phyloP scores from a whole-genome alignment of 2,797 vertebrate species.

The Diceros bicornis region DNA sequence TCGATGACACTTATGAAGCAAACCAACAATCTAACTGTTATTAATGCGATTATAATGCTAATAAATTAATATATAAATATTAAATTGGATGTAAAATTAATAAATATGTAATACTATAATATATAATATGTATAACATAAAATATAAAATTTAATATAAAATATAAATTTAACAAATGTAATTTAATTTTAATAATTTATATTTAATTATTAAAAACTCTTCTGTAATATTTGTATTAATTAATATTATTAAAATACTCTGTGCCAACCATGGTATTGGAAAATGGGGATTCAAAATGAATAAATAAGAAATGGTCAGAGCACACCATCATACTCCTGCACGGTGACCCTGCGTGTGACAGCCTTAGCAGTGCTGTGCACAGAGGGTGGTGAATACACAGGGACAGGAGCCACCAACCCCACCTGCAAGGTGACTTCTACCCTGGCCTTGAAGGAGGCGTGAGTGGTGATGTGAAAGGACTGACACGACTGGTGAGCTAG shows the following conservation, averaged over 20 bases:
- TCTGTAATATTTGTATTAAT: constrained; percentile 37
- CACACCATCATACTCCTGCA: fast-evolving
- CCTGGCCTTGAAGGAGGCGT: background rate
- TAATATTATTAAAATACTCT: constrained; percentile 5
- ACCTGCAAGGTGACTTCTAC: background rate
- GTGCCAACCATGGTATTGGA: background rate
- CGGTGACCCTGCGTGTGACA: background rate
- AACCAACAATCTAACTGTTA: background rate
- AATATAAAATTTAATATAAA: constrained; percentile 28
- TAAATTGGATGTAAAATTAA: constrained; percentile 8
- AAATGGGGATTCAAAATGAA: background rate
- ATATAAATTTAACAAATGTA: background rate
- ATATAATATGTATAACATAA: background rate
- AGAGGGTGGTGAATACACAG: background rate
- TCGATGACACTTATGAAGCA: background rate
- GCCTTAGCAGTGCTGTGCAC: background rate
- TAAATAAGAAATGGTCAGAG: background rate
- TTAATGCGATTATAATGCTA: background rate
- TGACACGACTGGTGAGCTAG: background rate
- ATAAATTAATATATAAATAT: constrained; percentile 26
- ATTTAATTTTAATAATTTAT: constrained; percentile 53
- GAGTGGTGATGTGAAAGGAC: background rate
- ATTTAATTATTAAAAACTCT: background rate
- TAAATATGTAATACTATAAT: background rate
- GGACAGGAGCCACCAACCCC: background rate